These are phyloP conservation scores for Perizoma affinitatum DNA, from an alignment of 2,888 invertebrate genomes.

Conservation along the genomic window DNA sequence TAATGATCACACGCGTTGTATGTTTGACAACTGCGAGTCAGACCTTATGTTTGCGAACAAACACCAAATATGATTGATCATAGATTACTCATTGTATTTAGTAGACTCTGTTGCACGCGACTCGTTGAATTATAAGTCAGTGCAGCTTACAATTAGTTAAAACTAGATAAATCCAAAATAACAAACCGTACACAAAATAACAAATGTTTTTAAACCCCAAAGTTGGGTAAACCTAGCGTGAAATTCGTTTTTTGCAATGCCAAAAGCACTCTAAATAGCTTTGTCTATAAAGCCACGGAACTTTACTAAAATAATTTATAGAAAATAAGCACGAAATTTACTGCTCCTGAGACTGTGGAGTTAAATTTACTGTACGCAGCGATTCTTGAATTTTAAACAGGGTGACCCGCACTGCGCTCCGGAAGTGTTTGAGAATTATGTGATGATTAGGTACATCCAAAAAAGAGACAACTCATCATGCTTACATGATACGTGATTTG, in stretches of 20 bases:
- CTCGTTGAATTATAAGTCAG: too few species aligned
- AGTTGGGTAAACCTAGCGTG: constrained; percentile 20
- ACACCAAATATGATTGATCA: too few species aligned
- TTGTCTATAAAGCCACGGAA: constrained; percentile 34
- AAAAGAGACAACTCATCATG: constrained; percentile 8
- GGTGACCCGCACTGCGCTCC: constrained; percentile 59
- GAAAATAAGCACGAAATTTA: constrained; percentile 72
- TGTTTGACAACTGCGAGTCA: too few species aligned
- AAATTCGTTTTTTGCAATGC: constrained; percentile 31
- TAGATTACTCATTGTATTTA: too few species aligned
- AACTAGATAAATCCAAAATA: constrained; percentile 16
- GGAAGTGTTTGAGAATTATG: constrained; percentile 42
- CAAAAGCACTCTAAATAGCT: constrained; percentile 23
- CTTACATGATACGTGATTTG: background rate
- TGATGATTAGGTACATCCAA: constrained; percentile 24
- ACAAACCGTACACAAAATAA: constrained; percentile 19
- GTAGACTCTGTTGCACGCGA: too few species aligned
- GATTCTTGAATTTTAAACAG: constrained; percentile 75
- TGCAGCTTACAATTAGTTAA: constrained; percentile 6
- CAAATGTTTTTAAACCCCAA: constrained; percentile 17
- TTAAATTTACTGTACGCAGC: constrained; percentile 74
- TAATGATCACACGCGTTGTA: too few species aligned
- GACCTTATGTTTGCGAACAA: too few species aligned
- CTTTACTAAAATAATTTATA: constrained; percentile 70
- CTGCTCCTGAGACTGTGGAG: constrained; percentile 58